phyloP scores from a whole-genome alignment of 2,888 invertebrate genomes.

The Machimus atricapillus region DNA sequence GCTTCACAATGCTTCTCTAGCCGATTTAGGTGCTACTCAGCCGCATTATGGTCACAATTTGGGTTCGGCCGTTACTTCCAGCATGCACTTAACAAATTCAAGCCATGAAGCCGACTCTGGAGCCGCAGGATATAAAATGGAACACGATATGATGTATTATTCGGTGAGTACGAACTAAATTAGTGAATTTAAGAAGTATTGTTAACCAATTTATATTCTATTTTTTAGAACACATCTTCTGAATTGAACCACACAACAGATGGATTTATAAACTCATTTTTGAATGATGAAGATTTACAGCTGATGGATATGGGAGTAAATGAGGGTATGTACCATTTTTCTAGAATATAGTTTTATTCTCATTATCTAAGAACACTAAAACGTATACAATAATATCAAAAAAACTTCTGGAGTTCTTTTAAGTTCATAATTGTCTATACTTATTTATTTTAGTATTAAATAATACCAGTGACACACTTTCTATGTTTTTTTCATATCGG shows the following conservation, averaged over 20 bases:
- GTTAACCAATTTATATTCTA: neutral
- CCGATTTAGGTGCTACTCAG: conserved; percentile 57
- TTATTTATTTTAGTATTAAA: too few relatives aligned
- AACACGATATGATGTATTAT: conserved; percentile 83
- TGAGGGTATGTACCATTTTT: conserved; percentile 71
- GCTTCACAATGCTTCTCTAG: conserved; percentile 69
- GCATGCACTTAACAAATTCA: conserved; percentile 79
- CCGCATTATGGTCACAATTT: conserved; percentile 69
- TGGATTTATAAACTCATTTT: conserved; percentile 85
- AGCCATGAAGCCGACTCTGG: conserved; percentile 71
- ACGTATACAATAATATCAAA: too few relatives aligned
- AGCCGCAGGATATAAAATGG: conserved; percentile 72
- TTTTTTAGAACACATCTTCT: conserved; percentile 67
- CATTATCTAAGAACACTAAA: neutral
- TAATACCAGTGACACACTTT: too few relatives aligned
- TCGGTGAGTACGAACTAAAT: conserved; percentile 67
- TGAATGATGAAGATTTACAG: conserved; percentile 88
- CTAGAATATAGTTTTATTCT: neutral
- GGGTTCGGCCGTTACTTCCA: conserved; percentile 77
- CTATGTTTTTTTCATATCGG: too few relatives aligned
- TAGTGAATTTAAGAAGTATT: neutral
- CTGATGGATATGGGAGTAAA: conserved; percentile 92
- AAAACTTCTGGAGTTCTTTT: too few relatives aligned
- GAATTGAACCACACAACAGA: conserved; percentile 79
- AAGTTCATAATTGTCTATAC: too few relatives aligned